Evolutionary conservation across 2,797 vertebrate species (phyloP), one percentile per base, ranked within the genome.

Genomic region (Silurus aristotelis): DNA sequence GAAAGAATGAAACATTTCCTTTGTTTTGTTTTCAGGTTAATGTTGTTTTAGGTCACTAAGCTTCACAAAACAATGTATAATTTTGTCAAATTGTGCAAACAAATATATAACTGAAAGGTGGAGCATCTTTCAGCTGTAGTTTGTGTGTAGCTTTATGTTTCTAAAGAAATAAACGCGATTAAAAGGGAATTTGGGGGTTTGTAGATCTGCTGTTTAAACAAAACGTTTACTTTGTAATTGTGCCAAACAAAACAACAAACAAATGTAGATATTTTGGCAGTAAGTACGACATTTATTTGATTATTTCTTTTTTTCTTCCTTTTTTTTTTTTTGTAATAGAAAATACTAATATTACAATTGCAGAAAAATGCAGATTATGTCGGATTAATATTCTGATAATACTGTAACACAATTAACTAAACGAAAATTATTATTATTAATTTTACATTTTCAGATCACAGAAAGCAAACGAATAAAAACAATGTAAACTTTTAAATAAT

Each of bases 1-100:
- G 13, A 15, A 88, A 83, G n/a, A 6, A 85, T 80, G 64, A 84
- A 87, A 82, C 81, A 71, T 85, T 83, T 85, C 27, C 46, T 72
- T 83, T 25, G 43, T 71, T 31, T 66, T 22, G 71, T 82, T 60
- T 58, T 82, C 52, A 64, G 61, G 43, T 31, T 58, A 55, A 27
- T 56, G 58, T 55, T 43, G n/a, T 66, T 84, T 60, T 61, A 79
- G n/a, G 67, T 71, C 60, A 75, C 67, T 82, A 79, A 82, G 77
- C 83, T 89, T 87, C 15, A 87, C 82, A 43, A 84, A 79, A 86
- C 61, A n/a, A 56, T 73, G 4, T 61, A 70, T 14, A 43, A 58
- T 66, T 20, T 31, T 12, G 12, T 31, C 43, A 10, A n/a, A 61
- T 43, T 20, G 5, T 22, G 6, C 6, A n/a, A 72, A 72, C 15